phyloP scores from a whole-genome alignment of 2,797 vertebrate species.

The Natrix natrix region DNA sequence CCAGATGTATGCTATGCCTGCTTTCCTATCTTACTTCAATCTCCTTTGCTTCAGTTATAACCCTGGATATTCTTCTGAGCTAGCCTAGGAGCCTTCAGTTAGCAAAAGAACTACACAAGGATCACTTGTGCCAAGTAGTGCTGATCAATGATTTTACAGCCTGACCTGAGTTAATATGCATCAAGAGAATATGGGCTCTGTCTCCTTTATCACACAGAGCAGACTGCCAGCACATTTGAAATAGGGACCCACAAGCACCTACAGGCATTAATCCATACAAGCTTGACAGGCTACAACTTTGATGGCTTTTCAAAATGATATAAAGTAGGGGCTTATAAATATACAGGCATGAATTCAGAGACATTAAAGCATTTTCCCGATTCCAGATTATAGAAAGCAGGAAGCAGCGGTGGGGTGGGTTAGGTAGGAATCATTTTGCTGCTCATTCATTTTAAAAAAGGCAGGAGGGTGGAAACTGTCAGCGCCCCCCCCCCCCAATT shows the following conservation, averaged over 20 bases:
- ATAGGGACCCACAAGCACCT: neutral
- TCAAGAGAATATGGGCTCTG: neutral
- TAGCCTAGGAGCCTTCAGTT: conserved; percentile 10
- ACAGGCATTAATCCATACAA: fast-evolving
- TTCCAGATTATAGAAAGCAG: neutral
- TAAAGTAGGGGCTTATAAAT: neutral
- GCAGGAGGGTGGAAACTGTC: neutral
- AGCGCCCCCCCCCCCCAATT: neutral
- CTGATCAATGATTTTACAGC: conserved; percentile 22
- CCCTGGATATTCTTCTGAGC: neutral
- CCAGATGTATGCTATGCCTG: neutral
- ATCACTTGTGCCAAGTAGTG: neutral
- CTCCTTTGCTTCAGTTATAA: neutral
- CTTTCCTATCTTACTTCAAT: neutral
- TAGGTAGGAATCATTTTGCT: neutral
- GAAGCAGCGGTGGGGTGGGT: neutral
- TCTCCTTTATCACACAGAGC: neutral
- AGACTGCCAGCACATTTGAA: fast-evolving
- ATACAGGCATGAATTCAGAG: neutral
- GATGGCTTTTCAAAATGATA: neutral
- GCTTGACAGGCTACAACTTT: neutral
- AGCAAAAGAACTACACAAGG: neutral
- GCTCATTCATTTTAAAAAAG: neutral
- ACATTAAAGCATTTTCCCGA: neutral
- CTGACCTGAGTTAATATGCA: conserved; percentile 9